Conservation (phyloP, 2,888 invertebrate genomes). For the Leptinotarsa rubiginosa region DNA sequence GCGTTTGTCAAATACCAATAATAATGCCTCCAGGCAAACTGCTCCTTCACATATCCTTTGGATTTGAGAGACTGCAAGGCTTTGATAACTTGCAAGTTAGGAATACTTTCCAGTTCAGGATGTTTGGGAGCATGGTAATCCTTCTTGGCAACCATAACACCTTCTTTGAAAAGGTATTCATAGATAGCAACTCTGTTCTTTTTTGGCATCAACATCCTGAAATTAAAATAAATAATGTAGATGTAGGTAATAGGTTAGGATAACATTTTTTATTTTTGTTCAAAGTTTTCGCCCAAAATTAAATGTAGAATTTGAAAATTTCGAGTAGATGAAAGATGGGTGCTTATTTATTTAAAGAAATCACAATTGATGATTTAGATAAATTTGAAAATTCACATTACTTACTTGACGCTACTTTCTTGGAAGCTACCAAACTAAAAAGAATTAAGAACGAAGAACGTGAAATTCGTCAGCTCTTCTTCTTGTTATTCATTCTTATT, state of each 20-base stretch:
- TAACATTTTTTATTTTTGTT: background rate
- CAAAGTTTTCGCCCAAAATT: background rate
- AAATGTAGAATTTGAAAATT: background rate
- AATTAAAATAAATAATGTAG: slow-evolving; percentile 50
- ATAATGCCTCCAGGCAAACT: slow-evolving; percentile 99
- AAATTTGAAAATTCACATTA: slow-evolving; percentile 34
- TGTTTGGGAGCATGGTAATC: slow-evolving; percentile 98
- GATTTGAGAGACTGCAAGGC: slow-evolving; percentile 97
- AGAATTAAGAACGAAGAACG: background rate
- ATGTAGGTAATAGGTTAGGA: background rate
- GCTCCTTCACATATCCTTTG: slow-evolving; percentile 97
- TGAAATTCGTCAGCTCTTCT: background rate
- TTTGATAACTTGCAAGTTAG: slow-evolving; percentile 98
- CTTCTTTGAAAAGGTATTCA: slow-evolving; percentile 98
- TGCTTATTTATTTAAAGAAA: slow-evolving; percentile 3
- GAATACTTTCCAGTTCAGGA: slow-evolving; percentile 93
- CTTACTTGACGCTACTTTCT: slow-evolving; percentile 43
- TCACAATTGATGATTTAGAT: slow-evolving; percentile 40
- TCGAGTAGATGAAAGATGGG: background rate
- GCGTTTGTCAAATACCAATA: slow-evolving; percentile 71
- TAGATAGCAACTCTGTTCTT: slow-evolving; percentile 96
- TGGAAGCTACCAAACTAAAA: slow-evolving; percentile 44
- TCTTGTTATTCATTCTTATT: background rate
- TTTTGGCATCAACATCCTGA: slow-evolving; percentile 98
- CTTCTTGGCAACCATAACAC: slow-evolving; percentile 99